Evolutionary conservation across 2,113 vertebrate species (phyloP), one percentile per base, ranked within the genome.

Genomic region (Scopus umbretta): DNA sequence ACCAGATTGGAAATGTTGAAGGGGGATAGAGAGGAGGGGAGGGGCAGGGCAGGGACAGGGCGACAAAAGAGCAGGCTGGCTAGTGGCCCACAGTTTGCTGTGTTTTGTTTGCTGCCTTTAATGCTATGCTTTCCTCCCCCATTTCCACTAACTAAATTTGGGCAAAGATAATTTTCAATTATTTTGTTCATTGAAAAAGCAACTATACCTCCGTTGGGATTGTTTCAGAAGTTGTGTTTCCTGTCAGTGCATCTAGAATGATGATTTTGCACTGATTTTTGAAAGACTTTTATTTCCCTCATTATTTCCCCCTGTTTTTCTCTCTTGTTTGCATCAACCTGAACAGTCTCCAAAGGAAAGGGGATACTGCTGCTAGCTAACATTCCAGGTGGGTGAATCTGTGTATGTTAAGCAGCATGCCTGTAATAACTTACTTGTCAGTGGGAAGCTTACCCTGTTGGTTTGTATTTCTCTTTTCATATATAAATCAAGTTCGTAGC

Each of bases 401-500:
- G 49, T 72, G 36, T 90, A 36, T 62, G n/a, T 94, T 90, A 80
- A 96, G 62, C 66, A 83, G 49, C 13, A 9, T 83, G 42, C 59
- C 55, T 95, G 19, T 81, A 95, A 73, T 71, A 86, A 84, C 73
- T 84, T 74, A 71, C 43, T 68, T 76, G 42, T 86, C 82, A 72
- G 58, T 75, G 6, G 8, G 75, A 89, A 92, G 45, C 70, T 55
- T 91, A 63, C 43, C 32, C 21, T 75, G 59, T 82, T 80, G 86
- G 63, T 90, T 95, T 87, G 42, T 90, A 26, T 88, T 95, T 95
- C 67, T 93, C 30, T 94, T 88, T 76, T 65, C 19, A 12, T 67
- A 38, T 42, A 92, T 78, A 95, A 95, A 94, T 94, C 85, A 70
- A 86, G 55, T 78, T 92, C 87, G 27, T 52, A 79, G 78, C 40